These are phyloP conservation scores for Hyles lineata DNA, from an alignment of 2,888 invertebrate genomes.

Conservation along the genomic window DNA sequence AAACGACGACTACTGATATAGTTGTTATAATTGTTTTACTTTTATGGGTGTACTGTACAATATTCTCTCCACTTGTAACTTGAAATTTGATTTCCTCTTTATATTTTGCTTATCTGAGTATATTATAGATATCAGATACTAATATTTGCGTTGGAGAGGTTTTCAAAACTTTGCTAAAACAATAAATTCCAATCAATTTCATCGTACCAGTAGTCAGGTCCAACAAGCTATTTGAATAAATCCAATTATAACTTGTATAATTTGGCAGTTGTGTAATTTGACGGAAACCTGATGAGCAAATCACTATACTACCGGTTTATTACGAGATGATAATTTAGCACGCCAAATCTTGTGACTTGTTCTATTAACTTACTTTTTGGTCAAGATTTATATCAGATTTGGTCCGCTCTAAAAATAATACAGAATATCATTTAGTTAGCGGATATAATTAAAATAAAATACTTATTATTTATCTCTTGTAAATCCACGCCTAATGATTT, in stretches of 20 bases:
- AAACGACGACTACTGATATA: too few relatives aligned
- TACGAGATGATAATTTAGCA: conserved; percentile 9
- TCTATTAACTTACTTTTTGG: conserved; percentile 14
- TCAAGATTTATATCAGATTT: neutral
- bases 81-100: too few relatives aligned
- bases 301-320: conserved; percentile 9
- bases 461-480: too few relatives aligned
- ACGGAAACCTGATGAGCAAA: neutral
- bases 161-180: neutral
- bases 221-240: neutral
- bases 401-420: too few relatives aligned
- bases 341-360: neutral
- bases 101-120: too few relatives aligned
- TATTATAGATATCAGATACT: too few relatives aligned
- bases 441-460: too few relatives aligned
- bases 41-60: too few relatives aligned
- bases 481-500: too few relatives aligned
- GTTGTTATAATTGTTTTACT: too few relatives aligned
- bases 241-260: conserved; percentile 29
- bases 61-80: too few relatives aligned
- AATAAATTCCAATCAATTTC: neutral
- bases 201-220: neutral
- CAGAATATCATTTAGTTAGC: too few relatives aligned
- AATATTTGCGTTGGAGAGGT: neutral
- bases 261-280: conserved; percentile 18